Conservation (phyloP, 2,797 vertebrate species). For the Neostethus bicornis region DNA sequence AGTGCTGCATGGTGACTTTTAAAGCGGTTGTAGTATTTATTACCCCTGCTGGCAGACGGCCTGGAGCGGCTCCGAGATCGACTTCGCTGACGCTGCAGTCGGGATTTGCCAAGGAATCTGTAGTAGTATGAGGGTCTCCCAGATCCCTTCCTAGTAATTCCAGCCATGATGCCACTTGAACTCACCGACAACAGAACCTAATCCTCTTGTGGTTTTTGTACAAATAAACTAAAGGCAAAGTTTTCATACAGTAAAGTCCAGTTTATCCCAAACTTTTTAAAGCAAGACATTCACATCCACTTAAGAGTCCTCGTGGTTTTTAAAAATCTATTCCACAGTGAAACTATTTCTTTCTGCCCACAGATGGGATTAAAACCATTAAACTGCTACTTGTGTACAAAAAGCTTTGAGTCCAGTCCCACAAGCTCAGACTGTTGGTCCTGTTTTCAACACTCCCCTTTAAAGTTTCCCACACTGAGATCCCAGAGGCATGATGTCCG, state of each 20-base stretch:
- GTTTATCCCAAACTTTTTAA: slow-evolving; percentile 26
- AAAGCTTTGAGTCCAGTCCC: slow-evolving; percentile 44
- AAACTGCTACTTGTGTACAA: slow-evolving; percentile 48
- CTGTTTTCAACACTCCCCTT: slow-evolving; percentile 62
- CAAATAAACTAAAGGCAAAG: slow-evolving; percentile 29
- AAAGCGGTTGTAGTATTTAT: slow-evolving; percentile 48
- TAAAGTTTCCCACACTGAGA: slow-evolving; percentile 68
- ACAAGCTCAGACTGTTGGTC: slow-evolving; percentile 47
- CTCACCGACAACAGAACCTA: slow-evolving; percentile 14
- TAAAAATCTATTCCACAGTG: slow-evolving; percentile 35
- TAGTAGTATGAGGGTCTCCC: slow-evolving; percentile 97
- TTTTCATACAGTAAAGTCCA: slow-evolving; percentile 25
- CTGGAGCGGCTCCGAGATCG: slow-evolving; percentile 93
- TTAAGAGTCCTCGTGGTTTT: slow-evolving; percentile 30
- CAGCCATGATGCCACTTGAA: slow-evolving; percentile 83
- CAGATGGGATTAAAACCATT: slow-evolving; percentile 34
- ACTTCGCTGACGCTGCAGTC: slow-evolving; percentile 95
- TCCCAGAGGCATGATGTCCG: slow-evolving; percentile 69
- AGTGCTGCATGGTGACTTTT: slow-evolving; percentile 27
- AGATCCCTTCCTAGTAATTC: slow-evolving; percentile 90
- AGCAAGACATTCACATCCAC: slow-evolving; percentile 20
- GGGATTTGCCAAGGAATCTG: slow-evolving; percentile 92
- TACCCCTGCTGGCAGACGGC: slow-evolving; percentile 88
- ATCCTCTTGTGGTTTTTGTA: slow-evolving; percentile 32
- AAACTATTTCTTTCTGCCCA: slow-evolving; percentile 25